These are phyloP conservation scores for Manacus vitellinus DNA, from an alignment of 2,113 vertebrate species.

Conservation along the genomic window DNA sequence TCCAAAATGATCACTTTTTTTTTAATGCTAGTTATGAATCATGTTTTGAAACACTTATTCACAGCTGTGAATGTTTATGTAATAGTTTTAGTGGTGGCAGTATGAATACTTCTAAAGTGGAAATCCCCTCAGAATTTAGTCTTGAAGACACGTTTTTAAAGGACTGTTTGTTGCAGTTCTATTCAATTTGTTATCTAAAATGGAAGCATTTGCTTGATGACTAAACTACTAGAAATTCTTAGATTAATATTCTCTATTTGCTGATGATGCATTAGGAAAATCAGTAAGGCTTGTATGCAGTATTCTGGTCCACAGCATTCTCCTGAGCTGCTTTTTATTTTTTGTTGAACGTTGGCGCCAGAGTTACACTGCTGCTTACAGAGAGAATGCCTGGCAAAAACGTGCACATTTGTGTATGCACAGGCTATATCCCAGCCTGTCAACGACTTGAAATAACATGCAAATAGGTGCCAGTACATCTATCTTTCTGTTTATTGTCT, in stretches of 20 bases:
- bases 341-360: neutral
- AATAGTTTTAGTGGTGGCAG: neutral
- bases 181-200: neutral
- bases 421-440: conserved; percentile 39
- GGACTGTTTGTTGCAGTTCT: neutral
- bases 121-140: neutral
- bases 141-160: neutral
- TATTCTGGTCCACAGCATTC: neutral
- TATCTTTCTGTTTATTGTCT: conserved; percentile 61
- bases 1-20: neutral
- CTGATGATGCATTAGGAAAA: neutral
- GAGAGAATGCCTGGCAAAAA: conserved; percentile 49
- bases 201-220: neutral
- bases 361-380: neutral
- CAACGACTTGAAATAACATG: conserved; percentile 52
- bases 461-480: conserved; percentile 55
- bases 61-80: neutral
- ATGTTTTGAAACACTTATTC: neutral
- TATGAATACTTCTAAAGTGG: neutral
- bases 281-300: neutral
- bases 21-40: neutral
- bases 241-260: neutral
- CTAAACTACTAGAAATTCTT: neutral
- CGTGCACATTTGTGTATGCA: neutral
- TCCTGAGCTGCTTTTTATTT: neutral